Evolutionary conservation across 2,888 invertebrate species (phyloP), one percentile per base, ranked within the genome.

Genomic region (Leuctra nigra): DNA sequence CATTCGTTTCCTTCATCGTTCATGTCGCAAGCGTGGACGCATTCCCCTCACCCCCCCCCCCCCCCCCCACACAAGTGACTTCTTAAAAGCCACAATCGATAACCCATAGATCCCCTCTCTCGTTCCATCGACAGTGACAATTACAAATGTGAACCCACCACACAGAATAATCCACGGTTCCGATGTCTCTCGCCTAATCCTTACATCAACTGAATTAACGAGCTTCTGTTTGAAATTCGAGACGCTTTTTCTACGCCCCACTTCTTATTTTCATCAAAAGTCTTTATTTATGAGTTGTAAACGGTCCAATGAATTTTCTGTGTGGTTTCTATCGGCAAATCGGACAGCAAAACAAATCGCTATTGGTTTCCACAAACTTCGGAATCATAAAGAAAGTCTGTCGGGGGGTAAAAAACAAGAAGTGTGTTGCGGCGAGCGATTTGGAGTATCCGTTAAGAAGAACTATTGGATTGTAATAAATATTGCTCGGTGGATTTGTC

Each of bases 321-420:
- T 29, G 50, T 29, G 50, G 50, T 35, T 35, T 50, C 50, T n/a
- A 50, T 50, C 33, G 50, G 22, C 50, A 29, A 50, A 50, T 35
- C 50, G 35, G 50, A 50, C 50, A 50, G 50, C 33, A 50, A 35
- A 50, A 50, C 50, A 50, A 50, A 50, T 50, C 50, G 50, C 50
- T 50, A 50, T 20, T 35, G 50, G 50, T 50, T 50, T 50, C 50
- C 50, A 33, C 50, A 50, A 50, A 50, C 35, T 50, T 50, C 16
- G 33, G 35, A 50, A 33, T 20, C 18, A 23, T 35, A 35, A 20
- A 50, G 9, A 20, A 35, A 20, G 20, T 20, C n/a, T 16, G 22
- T 22, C 20, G 7, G 23, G 23, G 6, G 29, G 11, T 29, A 41
- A 16, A 41, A 41, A 41, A 38, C 11, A 29, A 14, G 20, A 11